Evolutionary conservation across 2,888 invertebrate species (phyloP).

Genomic region (Parasteatoda lunata): DNA sequence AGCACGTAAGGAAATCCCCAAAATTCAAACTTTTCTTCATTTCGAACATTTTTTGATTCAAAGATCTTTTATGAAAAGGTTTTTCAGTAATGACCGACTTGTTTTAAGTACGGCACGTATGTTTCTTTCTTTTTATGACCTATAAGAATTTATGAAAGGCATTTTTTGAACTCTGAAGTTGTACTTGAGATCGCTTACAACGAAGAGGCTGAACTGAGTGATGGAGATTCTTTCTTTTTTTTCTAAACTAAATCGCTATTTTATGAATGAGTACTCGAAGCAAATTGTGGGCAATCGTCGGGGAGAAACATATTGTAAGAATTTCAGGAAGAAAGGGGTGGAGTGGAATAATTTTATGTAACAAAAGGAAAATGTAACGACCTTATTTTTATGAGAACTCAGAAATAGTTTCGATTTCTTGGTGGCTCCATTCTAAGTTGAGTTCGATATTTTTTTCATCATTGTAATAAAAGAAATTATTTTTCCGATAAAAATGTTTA

Average conservation of each 20-base stretch:
- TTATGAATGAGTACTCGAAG: slow-evolving; percentile 51
- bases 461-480: not conserved
- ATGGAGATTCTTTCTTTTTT: slow-evolving; percentile 45
- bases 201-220: slow-evolving; percentile 51
- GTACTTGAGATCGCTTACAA: slow-evolving; percentile 33
- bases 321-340: not conserved
- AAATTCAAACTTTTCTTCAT: not conserved
- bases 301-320: slow-evolving; percentile 37
- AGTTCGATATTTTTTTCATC: not conserved
- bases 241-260: slow-evolving; percentile 55
- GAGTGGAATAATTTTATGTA: not conserved
- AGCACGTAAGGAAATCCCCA: not conserved
- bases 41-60: not conserved
- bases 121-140: slow-evolving; percentile 43
- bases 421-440: not conserved
- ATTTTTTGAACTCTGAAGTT: slow-evolving; percentile 32
- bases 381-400: not conserved
- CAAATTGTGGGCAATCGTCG: slow-evolving; percentile 16
- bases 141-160: slow-evolving; percentile 41
- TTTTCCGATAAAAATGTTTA: not conserved
- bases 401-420: not conserved
- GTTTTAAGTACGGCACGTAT: slow-evolving; percentile 47
- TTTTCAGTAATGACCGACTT: slow-evolving; percentile 40
- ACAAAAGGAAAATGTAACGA: slow-evolving; percentile 1
- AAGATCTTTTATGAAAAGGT: slow-evolving; percentile 40